Evolutionary conservation across 2,888 invertebrate genomes (phyloP).

Genomic region (Lasioglossum marginatum): DNA sequence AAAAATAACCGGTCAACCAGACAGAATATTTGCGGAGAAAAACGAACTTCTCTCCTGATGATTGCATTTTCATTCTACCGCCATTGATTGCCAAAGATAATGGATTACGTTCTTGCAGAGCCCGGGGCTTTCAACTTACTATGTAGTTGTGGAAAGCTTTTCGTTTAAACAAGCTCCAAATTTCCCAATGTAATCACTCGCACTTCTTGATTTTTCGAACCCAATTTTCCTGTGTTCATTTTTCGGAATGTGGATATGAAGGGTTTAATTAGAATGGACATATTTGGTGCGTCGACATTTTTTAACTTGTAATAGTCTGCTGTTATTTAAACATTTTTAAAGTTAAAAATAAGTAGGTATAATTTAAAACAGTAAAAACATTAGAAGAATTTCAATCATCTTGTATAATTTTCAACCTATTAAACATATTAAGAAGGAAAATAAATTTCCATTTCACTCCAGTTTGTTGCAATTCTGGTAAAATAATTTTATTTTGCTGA

Average conservation of each 20-base stretch:
- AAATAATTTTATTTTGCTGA: no score
- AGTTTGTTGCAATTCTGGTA: no score
- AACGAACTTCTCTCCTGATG: background rate
- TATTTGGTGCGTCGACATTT: no score
- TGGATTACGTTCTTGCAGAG: background rate
- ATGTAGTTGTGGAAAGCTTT: background rate
- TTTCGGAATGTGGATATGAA: background rate
- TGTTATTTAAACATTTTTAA: no score
- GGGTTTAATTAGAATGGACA: background rate
- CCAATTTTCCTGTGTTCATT: background rate
- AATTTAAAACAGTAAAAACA: no score
- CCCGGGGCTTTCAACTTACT: background rate
- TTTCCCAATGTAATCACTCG: background rate
- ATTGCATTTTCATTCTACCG: background rate
- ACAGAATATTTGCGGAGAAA: background rate
- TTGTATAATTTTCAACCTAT: no score
- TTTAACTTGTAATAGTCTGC: no score
- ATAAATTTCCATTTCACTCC: no score
- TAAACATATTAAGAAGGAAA: no score
- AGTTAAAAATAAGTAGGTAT: no score
- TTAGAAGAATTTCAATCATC: no score
- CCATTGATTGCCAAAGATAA: background rate
- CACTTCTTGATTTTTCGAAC: background rate
- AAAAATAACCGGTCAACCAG: background rate
- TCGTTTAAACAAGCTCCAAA: background rate